These are phyloP conservation scores for Podabrus alpinus DNA, from an alignment of 2,888 invertebrate genomes.

Conservation along the genomic window DNA sequence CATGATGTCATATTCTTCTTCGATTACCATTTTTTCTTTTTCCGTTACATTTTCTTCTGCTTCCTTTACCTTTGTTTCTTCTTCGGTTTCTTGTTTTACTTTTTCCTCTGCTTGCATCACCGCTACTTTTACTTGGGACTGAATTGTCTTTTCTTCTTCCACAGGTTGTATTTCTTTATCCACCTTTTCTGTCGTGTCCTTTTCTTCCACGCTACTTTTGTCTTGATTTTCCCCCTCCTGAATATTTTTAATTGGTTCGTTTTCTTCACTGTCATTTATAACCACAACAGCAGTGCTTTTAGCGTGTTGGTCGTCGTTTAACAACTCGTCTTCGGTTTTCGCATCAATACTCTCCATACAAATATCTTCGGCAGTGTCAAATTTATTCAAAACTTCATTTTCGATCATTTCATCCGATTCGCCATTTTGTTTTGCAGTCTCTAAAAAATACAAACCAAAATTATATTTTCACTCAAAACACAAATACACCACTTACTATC, in stretches of 20 bases:
- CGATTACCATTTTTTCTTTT: not conserved
- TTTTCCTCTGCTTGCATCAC: no score
- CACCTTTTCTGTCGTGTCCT: slow-evolving; percentile 5
- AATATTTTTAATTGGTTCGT: not conserved
- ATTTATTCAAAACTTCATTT: slow-evolving; percentile 32
- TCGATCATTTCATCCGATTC: not conserved
- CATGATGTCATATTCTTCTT: no score
- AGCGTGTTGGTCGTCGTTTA: slow-evolving; percentile 8
- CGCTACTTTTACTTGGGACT: not conserved
- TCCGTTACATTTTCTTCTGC: not conserved
- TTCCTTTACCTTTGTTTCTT: not conserved
- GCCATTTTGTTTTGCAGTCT: slow-evolving; percentile 4
- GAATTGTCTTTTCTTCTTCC: not conserved
- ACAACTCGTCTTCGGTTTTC: slow-evolving; percentile 37
- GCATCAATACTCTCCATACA: slow-evolving; percentile 27
- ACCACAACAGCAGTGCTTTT: not conserved
- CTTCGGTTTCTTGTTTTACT: not conserved
- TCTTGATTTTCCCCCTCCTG: not conserved
- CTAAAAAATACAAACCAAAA: slow-evolving; percentile 3
- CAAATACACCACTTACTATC: slow-evolving; percentile 6
- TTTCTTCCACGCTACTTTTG: not conserved
- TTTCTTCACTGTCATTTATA: not conserved
- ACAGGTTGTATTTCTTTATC: not conserved
- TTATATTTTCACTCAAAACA: not conserved
- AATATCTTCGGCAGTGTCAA: slow-evolving; percentile 33